These are phyloP conservation scores for Bombus difficillimus DNA, from an alignment of 1,140 invertebrate genomes.

Conservation along the genomic window DNA sequence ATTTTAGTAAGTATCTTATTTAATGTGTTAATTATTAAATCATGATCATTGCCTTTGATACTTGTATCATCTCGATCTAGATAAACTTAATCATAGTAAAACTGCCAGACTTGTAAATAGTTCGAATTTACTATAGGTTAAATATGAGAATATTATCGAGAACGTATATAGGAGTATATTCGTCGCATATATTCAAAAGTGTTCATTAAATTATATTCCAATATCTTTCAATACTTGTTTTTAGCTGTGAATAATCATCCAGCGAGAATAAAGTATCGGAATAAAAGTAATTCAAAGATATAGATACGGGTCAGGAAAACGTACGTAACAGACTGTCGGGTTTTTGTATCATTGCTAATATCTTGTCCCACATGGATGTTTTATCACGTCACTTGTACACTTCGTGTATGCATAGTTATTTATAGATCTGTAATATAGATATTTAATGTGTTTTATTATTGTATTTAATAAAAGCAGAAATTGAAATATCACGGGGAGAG, in stretches of 20 bases:
- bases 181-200: conserved; percentile 52
- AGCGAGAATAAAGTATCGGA: conserved; percentile 56
- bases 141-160: conserved; percentile 57
- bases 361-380: conserved; percentile 58
- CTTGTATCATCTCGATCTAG: conserved; percentile 29
- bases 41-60: conserved; percentile 35
- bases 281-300: conserved; percentile 56
- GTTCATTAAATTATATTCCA: conserved; percentile 48
- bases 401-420: conserved; percentile 64
- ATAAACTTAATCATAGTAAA: conserved; percentile 43
- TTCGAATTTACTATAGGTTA: conserved; percentile 56
- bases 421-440: conserved; percentile 73
- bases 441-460: conserved; percentile 31
- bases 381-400: conserved; percentile 66
- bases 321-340: conserved; percentile 70
- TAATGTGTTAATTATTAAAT: conserved; percentile 42
- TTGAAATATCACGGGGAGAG: conserved; percentile 8
- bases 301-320: conserved; percentile 72
- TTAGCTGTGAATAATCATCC: conserved; percentile 52
- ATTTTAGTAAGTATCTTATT: conserved; percentile 30
- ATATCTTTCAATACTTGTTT: conserved; percentile 32
- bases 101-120: conserved; percentile 52
- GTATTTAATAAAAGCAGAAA: conserved; percentile 7
- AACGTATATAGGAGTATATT: conserved; percentile 54
- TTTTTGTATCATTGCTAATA: conserved; percentile 49